phyloP scores from a whole-genome alignment of 2,797 vertebrate genomes.

The Anguilla pacifica region DNA sequence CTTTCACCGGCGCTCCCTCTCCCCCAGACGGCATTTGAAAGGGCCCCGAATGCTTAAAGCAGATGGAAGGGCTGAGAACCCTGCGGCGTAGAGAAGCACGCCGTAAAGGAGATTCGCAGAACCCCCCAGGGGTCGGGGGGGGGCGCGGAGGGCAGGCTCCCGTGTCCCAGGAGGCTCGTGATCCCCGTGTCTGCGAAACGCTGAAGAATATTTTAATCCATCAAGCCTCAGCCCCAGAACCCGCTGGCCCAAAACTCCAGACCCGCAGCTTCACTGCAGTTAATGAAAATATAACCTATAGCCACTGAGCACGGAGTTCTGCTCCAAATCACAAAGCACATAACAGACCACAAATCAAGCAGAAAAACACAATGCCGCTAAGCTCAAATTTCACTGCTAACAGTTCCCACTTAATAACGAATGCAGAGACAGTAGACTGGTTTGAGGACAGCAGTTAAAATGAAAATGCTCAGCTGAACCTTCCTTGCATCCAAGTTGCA shows the following conservation, averaged over 20 bases:
- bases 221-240: conserved; percentile 20
- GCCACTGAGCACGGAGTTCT: conserved; percentile 22
- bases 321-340: conserved; percentile 19
- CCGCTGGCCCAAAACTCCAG: background rate
- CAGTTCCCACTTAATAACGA: conserved; percentile 36
- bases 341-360: conserved; percentile 32
- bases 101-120: conserved; percentile 59
- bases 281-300: conserved; percentile 37
- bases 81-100: conserved; percentile 56
- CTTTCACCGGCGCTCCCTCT: conserved; percentile 14
- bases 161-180: conserved; percentile 53
- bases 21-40: conserved; percentile 17
- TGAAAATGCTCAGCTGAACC: background rate
- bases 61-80: conserved; percentile 65
- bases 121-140: conserved; percentile 44
- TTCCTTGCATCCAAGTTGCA: background rate
- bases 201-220: conserved; percentile 41
- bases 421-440: conserved; percentile 31
- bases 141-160: conserved; percentile 55
- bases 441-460: conserved; percentile 45
- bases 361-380: conserved; percentile 31
- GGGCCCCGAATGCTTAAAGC: conserved; percentile 32
- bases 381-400: conserved; percentile 49
- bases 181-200: conserved; percentile 36
- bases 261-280: conserved; percentile 35